Evolutionary conservation across 2,113 vertebrate species (phyloP), one percentile per base, ranked within the genome.

Genomic region (Uropsilus gracilis): DNA sequence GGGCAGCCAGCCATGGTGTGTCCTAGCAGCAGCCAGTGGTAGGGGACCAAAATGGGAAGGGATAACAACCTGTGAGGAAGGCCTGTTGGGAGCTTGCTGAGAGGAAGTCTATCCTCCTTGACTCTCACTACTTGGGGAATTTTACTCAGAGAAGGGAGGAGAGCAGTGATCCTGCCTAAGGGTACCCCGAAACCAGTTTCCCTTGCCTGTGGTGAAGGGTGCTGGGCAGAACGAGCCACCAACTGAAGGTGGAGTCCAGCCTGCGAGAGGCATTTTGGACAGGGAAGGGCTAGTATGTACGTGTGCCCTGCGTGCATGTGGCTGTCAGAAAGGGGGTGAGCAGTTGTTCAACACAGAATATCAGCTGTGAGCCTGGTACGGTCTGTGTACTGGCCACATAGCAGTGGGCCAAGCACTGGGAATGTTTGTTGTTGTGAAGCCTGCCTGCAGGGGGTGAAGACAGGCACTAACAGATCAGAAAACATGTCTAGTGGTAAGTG

Each of bases 221-320:
- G 53, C n/a, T 10, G 18, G 28, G 28, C 48, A 22, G 34, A 50
- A 22, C 6, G 14, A 37, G 18, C 75, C 22, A 32, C 17, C 37
- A n/a, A n/a, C 59, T 4, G 71, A 76, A 37, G 39, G 44, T 11
- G 10, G 69, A 72, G 63, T 57, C 77, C 66, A 71, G 30, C 76
- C n/a, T 16, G 0, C n/a, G 86, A 64, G 46, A 66, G 68, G 73
- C 20, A 22, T 28, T 34, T 59, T 68, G 71, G 66, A 13, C 59
- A 3, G 24, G 24, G 37, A 73, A 16, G 37, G 73, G 48, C 44
- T 12, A 5, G 77, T 59, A 61, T 18, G 34, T n/a, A 26, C 48
- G n/a, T 4, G 4, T 4, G 39, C 4, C 50, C 34, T 50, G 44
- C 5, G 6, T 28, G 5, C 0, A 0, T 4, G 28, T 53, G 3